Evolutionary conservation across 2,888 invertebrate genomes (phyloP).

Genomic region (Platycheirus rosarum): DNA sequence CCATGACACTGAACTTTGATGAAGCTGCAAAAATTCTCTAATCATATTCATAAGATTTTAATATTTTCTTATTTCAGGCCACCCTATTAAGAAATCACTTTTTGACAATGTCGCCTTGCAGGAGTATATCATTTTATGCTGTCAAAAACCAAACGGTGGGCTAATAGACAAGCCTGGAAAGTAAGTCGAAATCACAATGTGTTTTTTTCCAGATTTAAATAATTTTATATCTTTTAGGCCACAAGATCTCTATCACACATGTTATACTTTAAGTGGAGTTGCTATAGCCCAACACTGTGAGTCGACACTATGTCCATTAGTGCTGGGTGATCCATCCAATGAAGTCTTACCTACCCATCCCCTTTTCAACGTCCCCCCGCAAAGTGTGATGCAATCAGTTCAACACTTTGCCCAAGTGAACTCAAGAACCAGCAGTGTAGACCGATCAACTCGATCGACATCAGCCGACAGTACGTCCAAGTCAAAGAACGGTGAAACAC

Average conservation of each 20-base stretch:
- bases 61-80: constrained; percentile 64
- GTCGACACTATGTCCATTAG: constrained; percentile 82
- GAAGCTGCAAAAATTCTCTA: too few relatives aligned
- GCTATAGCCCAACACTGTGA: constrained; percentile 93
- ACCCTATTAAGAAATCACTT: constrained; percentile 81
- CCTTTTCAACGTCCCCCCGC: constrained; percentile 91
- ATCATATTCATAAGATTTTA: too few relatives aligned
- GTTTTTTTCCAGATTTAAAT: neutral
- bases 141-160: constrained; percentile 94
- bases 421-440: constrained; percentile 10
- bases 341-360: constrained; percentile 91
- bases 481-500: constrained; percentile 35
- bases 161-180: constrained; percentile 98
- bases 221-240: constrained; percentile 85
- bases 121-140: constrained; percentile 96
- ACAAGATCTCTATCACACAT: constrained; percentile 97
- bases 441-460: constrained; percentile 45
- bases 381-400: constrained; percentile 84
- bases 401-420: constrained; percentile 81
- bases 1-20: too few relatives aligned
- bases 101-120: constrained; percentile 95
- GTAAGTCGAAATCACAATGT: constrained; percentile 84
- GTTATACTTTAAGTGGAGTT: constrained; percentile 97
- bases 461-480: constrained; percentile 58
- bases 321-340: constrained; percentile 88